A percentile compares a stretch with the other conserved stretches of the same genome.
Evolutionary conservation across 2,797 vertebrate genomes (phyloP).

Genomic region (Bovichtus diacanthus): DNA sequence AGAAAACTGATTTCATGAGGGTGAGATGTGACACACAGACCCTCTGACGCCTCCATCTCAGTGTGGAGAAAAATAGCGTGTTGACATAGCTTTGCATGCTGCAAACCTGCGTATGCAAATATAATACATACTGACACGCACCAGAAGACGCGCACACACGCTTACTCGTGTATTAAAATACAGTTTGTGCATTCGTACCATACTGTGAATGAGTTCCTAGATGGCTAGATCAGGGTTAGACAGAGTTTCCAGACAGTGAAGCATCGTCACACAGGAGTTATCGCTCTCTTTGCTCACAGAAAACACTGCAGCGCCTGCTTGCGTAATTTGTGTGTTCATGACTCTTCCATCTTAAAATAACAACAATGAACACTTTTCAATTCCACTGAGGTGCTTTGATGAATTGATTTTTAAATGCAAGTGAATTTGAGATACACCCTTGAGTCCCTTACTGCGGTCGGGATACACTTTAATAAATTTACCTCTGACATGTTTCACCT

Average conservation of each 20-base stretch:
- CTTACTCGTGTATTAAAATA: not conserved
- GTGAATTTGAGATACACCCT: constrained; percentile 28
- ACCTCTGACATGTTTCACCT: constrained; percentile 31
- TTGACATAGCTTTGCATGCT: constrained; percentile 55
- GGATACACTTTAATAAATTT: constrained; percentile 17
- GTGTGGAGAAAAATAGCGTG: constrained; percentile 6
- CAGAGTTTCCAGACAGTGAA: constrained; percentile 19
- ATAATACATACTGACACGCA: constrained; percentile 1
- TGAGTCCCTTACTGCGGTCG: not conserved
- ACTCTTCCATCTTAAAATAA: constrained; percentile 34
- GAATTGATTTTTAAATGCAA: constrained; percentile 29
- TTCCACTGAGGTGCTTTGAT: constrained; percentile 34
- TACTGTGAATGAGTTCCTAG: constrained; percentile 20
- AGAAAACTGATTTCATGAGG: constrained; percentile 91
- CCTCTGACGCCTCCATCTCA: not conserved
- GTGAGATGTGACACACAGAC: constrained; percentile 77
- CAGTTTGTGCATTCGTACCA: constrained; percentile 2
- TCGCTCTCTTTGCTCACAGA: not conserved
- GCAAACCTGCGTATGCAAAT: constrained; percentile 3
- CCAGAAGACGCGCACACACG: not conserved
- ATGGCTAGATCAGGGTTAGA: constrained; percentile 5
- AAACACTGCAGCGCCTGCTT: not conserved
- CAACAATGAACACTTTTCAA: constrained; percentile 14
- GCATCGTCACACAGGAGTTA: constrained; percentile 5
- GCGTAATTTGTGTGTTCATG: not conserved